phyloP scores from a whole-genome alignment of 92 coral and sea anemone genomes.

The Scolanthus callimorphus region DNA sequence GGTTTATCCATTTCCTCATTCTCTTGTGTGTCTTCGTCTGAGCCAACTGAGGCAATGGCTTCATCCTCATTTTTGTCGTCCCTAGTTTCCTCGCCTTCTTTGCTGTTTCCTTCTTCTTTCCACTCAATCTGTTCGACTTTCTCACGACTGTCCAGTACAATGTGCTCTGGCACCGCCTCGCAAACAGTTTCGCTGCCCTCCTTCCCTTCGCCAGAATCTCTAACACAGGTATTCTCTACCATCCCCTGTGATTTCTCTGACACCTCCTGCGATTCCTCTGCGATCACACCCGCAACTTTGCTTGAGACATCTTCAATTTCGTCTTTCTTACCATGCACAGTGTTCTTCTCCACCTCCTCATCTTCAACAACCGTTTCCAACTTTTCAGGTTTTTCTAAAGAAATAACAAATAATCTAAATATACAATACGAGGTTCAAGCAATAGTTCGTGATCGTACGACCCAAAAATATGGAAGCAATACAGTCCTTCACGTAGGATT shows the following conservation, averaged over 20 bases:
- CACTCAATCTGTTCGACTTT: not conserved
- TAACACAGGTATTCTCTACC: not conserved
- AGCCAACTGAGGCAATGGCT: too few species aligned
- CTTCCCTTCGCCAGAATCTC: not conserved
- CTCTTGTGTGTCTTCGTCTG: not conserved
- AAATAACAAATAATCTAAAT: too few species aligned
- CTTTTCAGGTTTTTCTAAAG: not conserved
- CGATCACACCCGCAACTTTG: conserved; percentile 1
- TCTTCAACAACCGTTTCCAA: not conserved
- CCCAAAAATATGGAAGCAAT: too few species aligned
- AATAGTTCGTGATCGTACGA: too few species aligned
- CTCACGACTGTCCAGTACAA: too few species aligned
- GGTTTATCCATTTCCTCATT: too few species aligned
- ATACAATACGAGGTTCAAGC: too few species aligned
- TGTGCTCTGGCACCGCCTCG: too few species aligned
- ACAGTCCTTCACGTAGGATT: too few species aligned
- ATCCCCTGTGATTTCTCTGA: not conserved
- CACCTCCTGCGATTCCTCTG: not conserved
- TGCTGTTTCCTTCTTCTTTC: not conserved
- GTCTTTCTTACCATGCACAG: not conserved
- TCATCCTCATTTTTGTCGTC: not conserved
- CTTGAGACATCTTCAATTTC: not conserved
- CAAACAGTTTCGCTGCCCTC: not conserved
- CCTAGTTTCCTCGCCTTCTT: not conserved
- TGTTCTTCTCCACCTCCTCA: not conserved